These are phyloP conservation scores for Phanerotoma sp. DNA, from an alignment of 2,888 invertebrate genomes.

Conservation along the genomic window DNA sequence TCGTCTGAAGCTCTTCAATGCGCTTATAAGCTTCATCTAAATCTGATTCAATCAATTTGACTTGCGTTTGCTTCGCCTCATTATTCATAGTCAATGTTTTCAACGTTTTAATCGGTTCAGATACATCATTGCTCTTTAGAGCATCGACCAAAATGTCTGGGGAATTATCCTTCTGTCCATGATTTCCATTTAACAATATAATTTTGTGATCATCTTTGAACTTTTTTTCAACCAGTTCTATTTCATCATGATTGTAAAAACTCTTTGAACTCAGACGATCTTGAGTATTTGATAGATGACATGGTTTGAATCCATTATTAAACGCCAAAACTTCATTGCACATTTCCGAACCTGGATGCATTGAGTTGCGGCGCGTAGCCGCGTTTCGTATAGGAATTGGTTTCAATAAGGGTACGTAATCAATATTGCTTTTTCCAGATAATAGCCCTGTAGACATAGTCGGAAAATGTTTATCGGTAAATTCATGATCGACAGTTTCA, in stretches of 20 bases:
- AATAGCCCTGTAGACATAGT: conserved; percentile 38
- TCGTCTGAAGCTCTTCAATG: conserved; percentile 69
- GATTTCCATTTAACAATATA: too few species aligned
- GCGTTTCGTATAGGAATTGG: conserved; percentile 49
- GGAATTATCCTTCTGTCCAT: conserved; percentile 54
- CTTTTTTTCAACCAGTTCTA: conserved; percentile 14
- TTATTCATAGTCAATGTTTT: conserved; percentile 58
- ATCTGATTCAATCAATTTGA: conserved; percentile 59
- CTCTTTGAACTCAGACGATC: conserved; percentile 24
- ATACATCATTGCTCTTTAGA: conserved; percentile 61
- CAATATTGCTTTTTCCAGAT: conserved; percentile 43
- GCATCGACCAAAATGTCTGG: conserved; percentile 58
- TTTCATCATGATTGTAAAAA: conserved; percentile 27
- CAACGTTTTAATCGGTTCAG: conserved; percentile 60
- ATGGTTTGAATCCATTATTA: conserved; percentile 44
- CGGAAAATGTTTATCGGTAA: conserved; percentile 38
- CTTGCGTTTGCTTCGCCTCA: conserved; percentile 53
- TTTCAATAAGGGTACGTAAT: conserved; percentile 45
- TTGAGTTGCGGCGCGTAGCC: conserved; percentile 51
- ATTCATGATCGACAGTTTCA: conserved; percentile 45
- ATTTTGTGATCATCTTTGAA: conserved; percentile 26
- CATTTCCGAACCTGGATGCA: conserved; percentile 54
- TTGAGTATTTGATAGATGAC: conserved; percentile 40
- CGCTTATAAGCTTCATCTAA: conserved; percentile 69
- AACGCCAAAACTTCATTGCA: conserved; percentile 51